Percentiles rank a stretch among this genome's conserved stretches.
phyloP scores from a whole-genome alignment of 1,140 invertebrate genomes.

The Drosophila takahashii region DNA sequence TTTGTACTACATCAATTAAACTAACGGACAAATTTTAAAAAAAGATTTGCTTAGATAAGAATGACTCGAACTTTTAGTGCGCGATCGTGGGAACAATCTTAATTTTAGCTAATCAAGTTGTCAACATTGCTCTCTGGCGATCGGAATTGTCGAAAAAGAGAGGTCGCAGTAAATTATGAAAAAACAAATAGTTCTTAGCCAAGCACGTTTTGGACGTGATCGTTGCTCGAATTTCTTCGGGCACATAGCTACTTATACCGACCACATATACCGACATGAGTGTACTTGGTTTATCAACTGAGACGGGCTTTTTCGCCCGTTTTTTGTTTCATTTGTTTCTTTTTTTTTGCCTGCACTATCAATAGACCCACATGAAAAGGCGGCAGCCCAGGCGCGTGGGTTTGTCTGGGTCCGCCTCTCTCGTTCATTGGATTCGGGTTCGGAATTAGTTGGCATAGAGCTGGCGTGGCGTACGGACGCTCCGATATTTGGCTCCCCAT shows the following conservation, averaged over 20 bases:
- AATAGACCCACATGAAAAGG: conserved; percentile 60
- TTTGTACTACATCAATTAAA: conserved; percentile 35
- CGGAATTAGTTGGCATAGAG: conserved; percentile 61
- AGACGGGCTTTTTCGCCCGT: conserved; percentile 44
- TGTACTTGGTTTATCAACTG: conserved; percentile 55
- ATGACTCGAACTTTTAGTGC: background rate
- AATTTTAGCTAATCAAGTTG: background rate
- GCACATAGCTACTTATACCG: conserved; percentile 20
- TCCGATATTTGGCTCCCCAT: conserved; percentile 13
- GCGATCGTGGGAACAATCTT: conserved; percentile 13
- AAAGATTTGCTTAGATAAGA: background rate
- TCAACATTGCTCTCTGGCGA: background rate
- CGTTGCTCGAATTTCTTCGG: conserved; percentile 29
- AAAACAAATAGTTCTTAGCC: conserved; percentile 44
- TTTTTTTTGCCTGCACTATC: conserved; percentile 50
- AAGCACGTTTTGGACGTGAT: conserved; percentile 50
- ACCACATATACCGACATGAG: background rate
- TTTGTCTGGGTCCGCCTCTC: conserved; percentile 25
- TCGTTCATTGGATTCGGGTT: conserved; percentile 18
- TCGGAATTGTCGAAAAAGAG: background rate
- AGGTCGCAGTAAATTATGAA: conserved; percentile 21
- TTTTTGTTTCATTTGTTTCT: conserved; percentile 22
- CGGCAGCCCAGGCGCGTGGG: conserved; percentile 41
- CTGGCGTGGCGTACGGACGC: conserved; percentile 46
- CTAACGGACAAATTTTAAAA: background rate